Evolutionary conservation across 2,888 invertebrate species (phyloP).

Genomic region (Crioceris asparagi): DNA sequence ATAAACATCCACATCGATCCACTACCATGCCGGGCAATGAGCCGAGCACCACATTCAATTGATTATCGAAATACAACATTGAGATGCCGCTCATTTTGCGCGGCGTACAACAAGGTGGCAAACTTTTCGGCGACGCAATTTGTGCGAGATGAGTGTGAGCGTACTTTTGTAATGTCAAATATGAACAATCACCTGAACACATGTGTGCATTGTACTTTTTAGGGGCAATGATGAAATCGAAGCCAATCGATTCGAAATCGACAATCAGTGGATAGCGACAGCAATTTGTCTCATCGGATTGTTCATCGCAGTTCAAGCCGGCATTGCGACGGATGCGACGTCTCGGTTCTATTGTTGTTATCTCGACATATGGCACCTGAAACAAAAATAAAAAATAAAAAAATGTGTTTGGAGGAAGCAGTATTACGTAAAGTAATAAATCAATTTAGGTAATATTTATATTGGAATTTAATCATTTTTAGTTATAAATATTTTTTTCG

Average conservation of each 20-base stretch:
- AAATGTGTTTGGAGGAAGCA: no score
- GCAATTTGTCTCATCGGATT: constrained; percentile 66
- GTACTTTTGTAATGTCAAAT: constrained; percentile 75
- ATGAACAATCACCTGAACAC: constrained; percentile 90
- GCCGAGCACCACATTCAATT: constrained; percentile 77
- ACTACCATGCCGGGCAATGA: constrained; percentile 91
- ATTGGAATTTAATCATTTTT: no score
- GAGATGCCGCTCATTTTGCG: constrained; percentile 78
- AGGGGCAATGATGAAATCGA: constrained; percentile 97
- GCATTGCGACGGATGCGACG: constrained; percentile 66
- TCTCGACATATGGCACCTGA: constrained; percentile 50
- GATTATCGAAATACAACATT: constrained; percentile 85
- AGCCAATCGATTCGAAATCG: constrained; percentile 90
- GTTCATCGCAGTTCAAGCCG: constrained; percentile 75
- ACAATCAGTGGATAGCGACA: constrained; percentile 90
- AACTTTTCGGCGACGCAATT: constrained; percentile 63
- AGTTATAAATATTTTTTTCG: no score
- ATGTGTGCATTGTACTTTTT: constrained; percentile 91
- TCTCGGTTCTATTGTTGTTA: constrained; percentile 45
- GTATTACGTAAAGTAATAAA: no score
- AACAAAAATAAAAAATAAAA: constrained; percentile 18
- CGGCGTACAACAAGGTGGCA: constrained; percentile 89
- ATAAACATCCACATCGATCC: constrained; percentile 86
- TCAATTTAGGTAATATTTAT: no score
- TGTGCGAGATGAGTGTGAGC: constrained; percentile 83